Conservation (phyloP, 2,113 vertebrate species). For the Sphaerodactylus townsendi region DNA sequence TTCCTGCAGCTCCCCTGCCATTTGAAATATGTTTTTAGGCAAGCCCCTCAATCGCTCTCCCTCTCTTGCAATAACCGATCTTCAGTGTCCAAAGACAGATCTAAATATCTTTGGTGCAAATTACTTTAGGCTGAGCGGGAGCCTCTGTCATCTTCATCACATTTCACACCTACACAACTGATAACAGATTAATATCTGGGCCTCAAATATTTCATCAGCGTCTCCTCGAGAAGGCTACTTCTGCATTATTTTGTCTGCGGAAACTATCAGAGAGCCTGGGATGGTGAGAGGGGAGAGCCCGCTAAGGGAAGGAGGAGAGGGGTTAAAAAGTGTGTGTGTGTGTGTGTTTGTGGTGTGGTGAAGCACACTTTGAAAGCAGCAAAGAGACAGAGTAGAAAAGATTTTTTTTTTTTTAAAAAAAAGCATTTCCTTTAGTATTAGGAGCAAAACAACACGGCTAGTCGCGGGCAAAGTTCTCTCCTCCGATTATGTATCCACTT, state of each 20-base stretch:
- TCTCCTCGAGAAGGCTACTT: constrained; percentile 68
- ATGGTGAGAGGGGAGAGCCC: constrained; percentile 48
- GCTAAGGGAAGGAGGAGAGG: constrained; percentile 19
- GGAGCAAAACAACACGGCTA: constrained; percentile 68
- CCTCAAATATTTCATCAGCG: constrained; percentile 81
- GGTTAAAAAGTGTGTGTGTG: background rate
- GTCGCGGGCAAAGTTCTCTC: constrained; percentile 82
- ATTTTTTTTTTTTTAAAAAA: background rate
- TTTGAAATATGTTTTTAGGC: constrained; percentile 81
- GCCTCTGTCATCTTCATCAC: constrained; percentile 82
- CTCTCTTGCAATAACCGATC: constrained; percentile 76
- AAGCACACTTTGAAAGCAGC: constrained; percentile 11
- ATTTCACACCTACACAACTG: constrained; percentile 78
- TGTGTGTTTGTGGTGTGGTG: too few species aligned
- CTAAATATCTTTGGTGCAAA: constrained; percentile 83
- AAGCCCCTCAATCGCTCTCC: constrained; percentile 74
- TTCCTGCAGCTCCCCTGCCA: constrained; percentile 74
- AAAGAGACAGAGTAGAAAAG: constrained; percentile 37
- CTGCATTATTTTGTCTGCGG: constrained; percentile 74
- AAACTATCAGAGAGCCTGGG: constrained; percentile 46
- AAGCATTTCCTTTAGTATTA: constrained; percentile 76
- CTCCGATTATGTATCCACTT: constrained; percentile 87
- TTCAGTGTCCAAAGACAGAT: constrained; percentile 74
- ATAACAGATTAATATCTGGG: constrained; percentile 82
- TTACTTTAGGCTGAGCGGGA: constrained; percentile 75